Evolutionary conservation across 2,797 vertebrate species (phyloP), one percentile per base, ranked within the genome.

Genomic region (Nothura maculosa): DNA sequence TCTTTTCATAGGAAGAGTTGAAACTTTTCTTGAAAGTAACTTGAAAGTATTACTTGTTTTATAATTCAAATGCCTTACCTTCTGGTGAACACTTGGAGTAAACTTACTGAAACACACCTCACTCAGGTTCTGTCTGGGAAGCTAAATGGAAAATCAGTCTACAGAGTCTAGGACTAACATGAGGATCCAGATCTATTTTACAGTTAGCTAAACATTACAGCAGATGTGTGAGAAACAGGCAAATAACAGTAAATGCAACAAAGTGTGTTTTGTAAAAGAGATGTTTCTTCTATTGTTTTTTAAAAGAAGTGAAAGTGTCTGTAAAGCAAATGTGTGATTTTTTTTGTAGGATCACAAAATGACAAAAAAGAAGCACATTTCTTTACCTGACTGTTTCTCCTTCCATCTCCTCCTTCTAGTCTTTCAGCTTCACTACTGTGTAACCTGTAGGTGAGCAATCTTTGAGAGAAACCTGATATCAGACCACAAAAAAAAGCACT

Each of bases 391-490:
- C 11, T 82, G 38, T 72, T 93, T 95, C n/a, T 68, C 34, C 47
- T 85, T 93, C 72, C 8, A 45, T 30, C 67, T 78, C 43, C 60
- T 87, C 62, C 40, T 74, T 74, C 10, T 58, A 67, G 32, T 36
- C 57, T 84, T 90, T 88, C 52, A 91, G 27, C 18, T 86, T 34
- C 1, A 1, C 18, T 73, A n/a, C 28, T 74, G 52, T 60, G 67
- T 80, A 48, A 69, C 40, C 27, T 95, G 86, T 73, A 80, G 30
- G 27, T 68, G 85, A 88, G 16, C n/a, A 86, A 74, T 67, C 43
- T 81, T 80, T 81, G 62, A 77, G 24, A 57, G 91, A 92, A 95
- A 95, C 3, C 12, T 88, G 88, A 95, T 57, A 91, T 83, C 72
- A 60, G 15, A 20, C 61, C 70, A 48, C 77, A 93, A 96, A 94